A percentile compares a stretch with the other conserved stretches of the same genome.
Conservation (phyloP, 2,797 vertebrate species). For the Dendrocincla tyrannina region DNA sequence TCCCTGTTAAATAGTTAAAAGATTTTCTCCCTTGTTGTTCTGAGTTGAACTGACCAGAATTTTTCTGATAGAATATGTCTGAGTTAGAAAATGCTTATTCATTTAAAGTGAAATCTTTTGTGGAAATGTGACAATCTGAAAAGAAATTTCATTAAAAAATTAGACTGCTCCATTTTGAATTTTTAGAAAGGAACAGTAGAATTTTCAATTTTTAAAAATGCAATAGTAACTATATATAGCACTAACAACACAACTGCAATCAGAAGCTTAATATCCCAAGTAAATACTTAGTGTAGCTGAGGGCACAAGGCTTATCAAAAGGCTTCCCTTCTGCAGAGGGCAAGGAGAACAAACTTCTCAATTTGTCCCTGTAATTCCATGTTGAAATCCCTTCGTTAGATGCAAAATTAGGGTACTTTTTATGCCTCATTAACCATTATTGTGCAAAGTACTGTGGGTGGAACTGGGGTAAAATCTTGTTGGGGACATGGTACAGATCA, state of each 20-base stretch:
- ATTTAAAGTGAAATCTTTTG: background rate
- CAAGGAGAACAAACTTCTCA: background rate
- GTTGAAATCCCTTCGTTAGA: background rate
- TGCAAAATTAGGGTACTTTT: background rate
- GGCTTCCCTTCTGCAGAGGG: background rate
- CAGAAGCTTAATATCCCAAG: background rate
- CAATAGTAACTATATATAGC: background rate
- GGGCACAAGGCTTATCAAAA: background rate
- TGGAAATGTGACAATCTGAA: background rate
- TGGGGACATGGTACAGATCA: background rate
- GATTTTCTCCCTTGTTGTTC: background rate
- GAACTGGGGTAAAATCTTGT: background rate
- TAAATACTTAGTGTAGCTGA: background rate
- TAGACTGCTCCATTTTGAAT: background rate
- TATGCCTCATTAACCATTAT: background rate
- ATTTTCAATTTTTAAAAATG: background rate
- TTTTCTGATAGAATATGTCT: background rate
- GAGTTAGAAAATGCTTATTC: background rate
- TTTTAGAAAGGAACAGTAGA: background rate
- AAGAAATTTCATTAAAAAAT: background rate
- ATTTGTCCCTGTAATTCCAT: background rate
- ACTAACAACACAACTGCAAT: background rate
- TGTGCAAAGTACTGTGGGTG: background rate
- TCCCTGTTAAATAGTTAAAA: background rate
- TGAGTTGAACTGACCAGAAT: background rate